These are phyloP conservation scores for Platysteira castanea DNA, from an alignment of 2,113 vertebrate species.

Conservation along the genomic window DNA sequence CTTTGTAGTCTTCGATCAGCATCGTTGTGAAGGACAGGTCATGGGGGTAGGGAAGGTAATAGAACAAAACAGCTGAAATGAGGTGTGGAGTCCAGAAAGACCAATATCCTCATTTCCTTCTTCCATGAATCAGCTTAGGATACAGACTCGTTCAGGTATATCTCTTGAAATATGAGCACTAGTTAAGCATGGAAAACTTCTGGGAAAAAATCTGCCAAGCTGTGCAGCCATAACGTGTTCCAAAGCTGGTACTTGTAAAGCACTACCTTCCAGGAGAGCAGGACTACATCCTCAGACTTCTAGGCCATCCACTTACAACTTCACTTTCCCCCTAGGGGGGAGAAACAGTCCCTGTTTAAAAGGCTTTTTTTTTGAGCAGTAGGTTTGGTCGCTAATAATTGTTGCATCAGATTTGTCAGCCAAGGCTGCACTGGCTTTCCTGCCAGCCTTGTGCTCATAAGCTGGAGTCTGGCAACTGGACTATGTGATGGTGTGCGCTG, in stretches of 20 bases:
- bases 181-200: not conserved
- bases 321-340: rapidly evolving
- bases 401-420: not conserved
- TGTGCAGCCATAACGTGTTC: rapidly evolving
- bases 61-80: not conserved
- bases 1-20: not conserved
- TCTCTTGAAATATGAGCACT: not conserved
- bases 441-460: rapidly evolving
- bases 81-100: not conserved
- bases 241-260: not conserved
- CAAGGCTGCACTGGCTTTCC: not conserved
- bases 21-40: not conserved
- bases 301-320: not conserved
- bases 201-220: not conserved
- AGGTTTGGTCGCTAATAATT: not conserved
- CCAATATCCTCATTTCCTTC: not conserved
- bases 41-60: too few relatives aligned
- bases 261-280: not conserved
- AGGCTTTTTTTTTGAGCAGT: not conserved
- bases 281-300: not conserved
- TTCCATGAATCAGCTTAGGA: not conserved
- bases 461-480: rapidly evolving
- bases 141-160: rapidly evolving
- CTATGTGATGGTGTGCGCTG: not conserved
- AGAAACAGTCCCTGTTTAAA: not conserved